Percentiles rank a stretch among this genome's conserved stretches.
phyloP scores from a whole-genome alignment of 2,888 invertebrate genomes.

The Eilema sororculum region DNA sequence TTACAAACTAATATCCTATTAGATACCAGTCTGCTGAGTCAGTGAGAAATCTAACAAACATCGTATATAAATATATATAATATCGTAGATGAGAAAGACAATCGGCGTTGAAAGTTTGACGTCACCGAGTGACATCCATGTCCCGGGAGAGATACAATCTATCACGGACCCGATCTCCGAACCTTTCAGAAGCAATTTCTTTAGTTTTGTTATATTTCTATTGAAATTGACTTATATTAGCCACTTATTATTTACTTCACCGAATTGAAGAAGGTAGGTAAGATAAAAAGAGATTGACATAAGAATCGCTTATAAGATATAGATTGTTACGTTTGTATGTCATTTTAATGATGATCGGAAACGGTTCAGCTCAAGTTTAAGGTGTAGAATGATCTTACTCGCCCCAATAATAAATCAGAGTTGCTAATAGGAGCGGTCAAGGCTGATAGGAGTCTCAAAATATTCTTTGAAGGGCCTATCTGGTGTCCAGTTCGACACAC shows the following conservation, averaged over 20 bases:
- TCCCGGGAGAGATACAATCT: slow-evolving; percentile 61
- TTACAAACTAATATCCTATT: no score
- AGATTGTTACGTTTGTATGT: neutral
- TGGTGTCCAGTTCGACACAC: no score
- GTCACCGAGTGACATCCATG: slow-evolving; percentile 64
- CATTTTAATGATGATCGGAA: neutral
- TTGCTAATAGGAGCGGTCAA: no score
- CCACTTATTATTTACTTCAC: slow-evolving; percentile 23
- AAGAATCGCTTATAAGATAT: neutral
- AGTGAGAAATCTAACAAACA: no score
- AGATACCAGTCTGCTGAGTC: no score
- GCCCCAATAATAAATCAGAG: no score
- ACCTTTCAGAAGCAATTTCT: slow-evolving; percentile 60
- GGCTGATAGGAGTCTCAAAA: no score
- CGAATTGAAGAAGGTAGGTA: slow-evolving; percentile 21
- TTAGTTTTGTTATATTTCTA: slow-evolving; percentile 53
- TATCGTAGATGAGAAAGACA: slow-evolving; percentile 46
- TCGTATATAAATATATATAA: no score
- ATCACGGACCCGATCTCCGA: slow-evolving; percentile 60
- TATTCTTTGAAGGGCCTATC: no score
- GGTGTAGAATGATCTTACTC: no score
- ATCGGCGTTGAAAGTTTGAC: slow-evolving; percentile 53
- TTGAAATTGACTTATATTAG: slow-evolving; percentile 46
- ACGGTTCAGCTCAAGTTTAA: no score
- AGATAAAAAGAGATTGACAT: neutral